A percentile compares a stretch with the other conserved stretches of the same genome.
phyloP scores from a whole-genome alignment of 2,113 vertebrate genomes.

The Pholis gunnellus region DNA sequence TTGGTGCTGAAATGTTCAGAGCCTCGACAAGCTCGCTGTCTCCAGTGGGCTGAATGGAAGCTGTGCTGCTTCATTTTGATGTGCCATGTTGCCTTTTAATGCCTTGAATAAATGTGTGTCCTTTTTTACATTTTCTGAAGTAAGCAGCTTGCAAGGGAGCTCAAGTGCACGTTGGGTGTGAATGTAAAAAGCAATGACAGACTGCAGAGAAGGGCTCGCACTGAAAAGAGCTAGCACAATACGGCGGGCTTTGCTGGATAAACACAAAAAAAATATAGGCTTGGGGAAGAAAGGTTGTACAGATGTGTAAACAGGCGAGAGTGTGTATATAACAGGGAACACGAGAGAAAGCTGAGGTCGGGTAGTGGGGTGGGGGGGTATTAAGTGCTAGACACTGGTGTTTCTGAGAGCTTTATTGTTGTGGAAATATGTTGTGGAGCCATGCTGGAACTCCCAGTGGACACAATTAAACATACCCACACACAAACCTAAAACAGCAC shows the following conservation, averaged over 20 bases:
- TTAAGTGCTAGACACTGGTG: constrained; percentile 5
- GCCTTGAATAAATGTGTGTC: constrained; percentile 29
- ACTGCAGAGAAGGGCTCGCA: constrained; percentile 26
- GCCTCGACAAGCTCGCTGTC: background rate
- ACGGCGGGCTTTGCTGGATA: background rate
- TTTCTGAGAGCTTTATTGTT: constrained; percentile 42
- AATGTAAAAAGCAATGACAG: constrained; percentile 48
- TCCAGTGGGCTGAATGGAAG: constrained; percentile 29
- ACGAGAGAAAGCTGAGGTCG: background rate
- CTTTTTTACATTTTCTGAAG: constrained; percentile 15
- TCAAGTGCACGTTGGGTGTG: constrained; percentile 44
- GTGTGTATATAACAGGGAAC: background rate
- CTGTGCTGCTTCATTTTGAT: constrained; percentile 39
- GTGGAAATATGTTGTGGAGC: constrained; percentile 33
- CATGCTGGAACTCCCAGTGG: constrained; percentile 50
- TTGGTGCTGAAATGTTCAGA: constrained; percentile 37
- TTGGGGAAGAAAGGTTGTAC: background rate
- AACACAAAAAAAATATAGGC: constrained; percentile 22
- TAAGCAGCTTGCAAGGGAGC: constrained; percentile 51
- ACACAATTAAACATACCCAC: constrained; percentile 66
- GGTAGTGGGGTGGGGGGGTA: background rate
- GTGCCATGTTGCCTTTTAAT: constrained; percentile 19
- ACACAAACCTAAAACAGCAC: background rate
- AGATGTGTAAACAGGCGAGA: background rate
- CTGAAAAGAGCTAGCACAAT: constrained; percentile 39